Conservation (phyloP, 1,140 invertebrate genomes). For the Sycobia sp. region DNA sequence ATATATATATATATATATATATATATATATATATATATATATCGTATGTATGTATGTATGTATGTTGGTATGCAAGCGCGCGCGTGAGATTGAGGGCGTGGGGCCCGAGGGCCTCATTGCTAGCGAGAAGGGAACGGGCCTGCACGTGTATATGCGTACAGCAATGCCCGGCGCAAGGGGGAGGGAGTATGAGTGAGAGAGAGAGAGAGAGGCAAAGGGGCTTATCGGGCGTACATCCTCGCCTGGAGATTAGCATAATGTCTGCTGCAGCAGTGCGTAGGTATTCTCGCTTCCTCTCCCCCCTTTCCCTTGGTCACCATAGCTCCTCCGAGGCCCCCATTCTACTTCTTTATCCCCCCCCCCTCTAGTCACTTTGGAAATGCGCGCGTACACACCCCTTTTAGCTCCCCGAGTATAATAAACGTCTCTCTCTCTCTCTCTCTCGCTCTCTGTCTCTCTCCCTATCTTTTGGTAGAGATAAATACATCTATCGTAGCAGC, state of each 20-base stretch:
- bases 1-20: no score
- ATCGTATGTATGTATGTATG: no score
- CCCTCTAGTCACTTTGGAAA: background rate
- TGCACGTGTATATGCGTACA: background rate
- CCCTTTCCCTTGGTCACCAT: constrained; percentile 30
- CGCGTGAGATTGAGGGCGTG: constrained; percentile 58
- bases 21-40: no score
- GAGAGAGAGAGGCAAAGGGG: constrained; percentile 41
- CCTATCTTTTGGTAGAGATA: no score
- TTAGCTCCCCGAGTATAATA: no score
- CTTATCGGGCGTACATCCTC: constrained; percentile 62
- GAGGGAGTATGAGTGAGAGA: constrained; percentile 32
- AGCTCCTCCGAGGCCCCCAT: no score
- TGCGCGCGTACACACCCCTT: constrained; percentile 8
- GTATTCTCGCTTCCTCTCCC: constrained; percentile 45
- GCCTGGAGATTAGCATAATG: constrained; percentile 61
- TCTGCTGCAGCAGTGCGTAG: constrained; percentile 59
- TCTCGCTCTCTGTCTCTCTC: no score
- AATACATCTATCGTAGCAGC: no score
- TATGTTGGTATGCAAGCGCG: no score
- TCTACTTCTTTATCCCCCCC: constrained; percentile 3
- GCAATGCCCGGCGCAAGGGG: no score
- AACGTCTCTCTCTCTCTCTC: no score
- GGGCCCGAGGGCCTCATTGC: constrained; percentile 56
- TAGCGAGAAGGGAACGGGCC: constrained; percentile 34